Percentiles rank a stretch among this genome's conserved stretches.
phyloP scores from a whole-genome alignment of 2,797 vertebrate genomes.

The Valencia hispanica region DNA sequence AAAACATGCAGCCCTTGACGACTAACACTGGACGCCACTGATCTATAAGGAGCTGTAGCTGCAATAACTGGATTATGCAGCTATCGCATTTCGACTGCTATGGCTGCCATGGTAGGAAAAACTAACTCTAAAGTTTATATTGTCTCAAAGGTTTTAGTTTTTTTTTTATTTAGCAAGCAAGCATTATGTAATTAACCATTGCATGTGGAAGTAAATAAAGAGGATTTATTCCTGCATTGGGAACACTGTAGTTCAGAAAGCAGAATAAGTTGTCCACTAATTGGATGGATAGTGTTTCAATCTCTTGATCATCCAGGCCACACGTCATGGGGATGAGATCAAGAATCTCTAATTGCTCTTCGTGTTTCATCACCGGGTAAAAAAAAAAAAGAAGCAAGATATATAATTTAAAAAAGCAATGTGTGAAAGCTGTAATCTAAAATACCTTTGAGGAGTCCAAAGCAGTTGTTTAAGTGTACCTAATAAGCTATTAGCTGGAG shows the following conservation, averaged over 20 bases:
- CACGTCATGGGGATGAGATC: background rate
- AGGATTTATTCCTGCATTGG: background rate
- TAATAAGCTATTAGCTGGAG: background rate
- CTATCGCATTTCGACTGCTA: background rate
- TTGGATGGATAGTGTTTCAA: background rate
- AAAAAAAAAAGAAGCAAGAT: background rate
- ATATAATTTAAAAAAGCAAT: background rate
- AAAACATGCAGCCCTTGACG: background rate
- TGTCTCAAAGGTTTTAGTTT: background rate
- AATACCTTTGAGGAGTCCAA: slow-evolving; percentile 3
- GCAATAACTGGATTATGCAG: background rate
- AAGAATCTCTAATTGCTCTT: slow-evolving; percentile 2
- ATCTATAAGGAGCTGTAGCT: background rate
- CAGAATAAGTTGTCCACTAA: slow-evolving; percentile 6
- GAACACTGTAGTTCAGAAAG: background rate
- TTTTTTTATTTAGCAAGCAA: background rate
- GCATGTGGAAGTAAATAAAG: background rate
- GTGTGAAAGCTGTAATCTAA: slow-evolving; percentile 12
- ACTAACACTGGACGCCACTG: background rate
- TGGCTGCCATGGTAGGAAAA: background rate
- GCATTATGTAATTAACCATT: background rate
- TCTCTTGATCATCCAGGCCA: background rate
- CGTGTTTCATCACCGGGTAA: background rate
- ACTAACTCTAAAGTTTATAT: background rate
- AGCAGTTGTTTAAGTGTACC: too few species aligned